These are phyloP conservation scores for Teinopalpus imperialis DNA, from an alignment of 2,888 invertebrate genomes.

Conservation along the genomic window DNA sequence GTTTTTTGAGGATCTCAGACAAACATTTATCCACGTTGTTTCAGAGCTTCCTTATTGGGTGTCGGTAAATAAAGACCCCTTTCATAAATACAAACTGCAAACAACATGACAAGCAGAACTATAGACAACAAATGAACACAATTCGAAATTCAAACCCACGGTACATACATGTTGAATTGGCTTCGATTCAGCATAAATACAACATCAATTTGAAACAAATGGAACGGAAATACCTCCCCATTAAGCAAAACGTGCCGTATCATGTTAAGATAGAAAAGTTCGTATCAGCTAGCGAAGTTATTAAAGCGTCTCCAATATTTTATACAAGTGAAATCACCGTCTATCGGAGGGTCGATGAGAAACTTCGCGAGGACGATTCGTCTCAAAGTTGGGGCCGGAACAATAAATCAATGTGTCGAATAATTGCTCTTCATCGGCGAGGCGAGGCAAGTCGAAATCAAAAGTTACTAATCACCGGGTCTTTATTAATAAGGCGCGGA, in stretches of 20 bases:
- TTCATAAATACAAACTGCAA: too few species aligned
- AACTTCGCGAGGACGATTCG: constrained; percentile 46
- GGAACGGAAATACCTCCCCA: constrained; percentile 36
- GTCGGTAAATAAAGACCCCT: too few species aligned
- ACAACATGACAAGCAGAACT: background rate
- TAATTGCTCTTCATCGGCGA: constrained; percentile 69
- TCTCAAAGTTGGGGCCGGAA: constrained; percentile 55
- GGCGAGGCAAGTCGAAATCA: constrained; percentile 60
- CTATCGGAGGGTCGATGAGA: constrained; percentile 44
- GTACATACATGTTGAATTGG: background rate
- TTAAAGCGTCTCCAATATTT: constrained; percentile 59
- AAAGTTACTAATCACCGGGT: constrained; percentile 75
- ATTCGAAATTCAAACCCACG: background rate
- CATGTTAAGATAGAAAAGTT: constrained; percentile 50
- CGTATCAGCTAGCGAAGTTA: constrained; percentile 57
- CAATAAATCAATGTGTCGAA: constrained; percentile 81
- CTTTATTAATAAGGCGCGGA: constrained; percentile 65
- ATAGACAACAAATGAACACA: background rate
- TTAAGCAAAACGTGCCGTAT: constrained; percentile 57
- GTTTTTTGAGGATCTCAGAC: too few species aligned
- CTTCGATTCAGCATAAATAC: constrained; percentile 29
- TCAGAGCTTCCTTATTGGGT: too few species aligned
- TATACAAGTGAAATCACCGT: constrained; percentile 53
- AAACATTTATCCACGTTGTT: too few species aligned
- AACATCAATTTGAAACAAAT: constrained; percentile 34